phyloP scores from a whole-genome alignment of 2,797 vertebrate genomes.

The Poecilia wingei region DNA sequence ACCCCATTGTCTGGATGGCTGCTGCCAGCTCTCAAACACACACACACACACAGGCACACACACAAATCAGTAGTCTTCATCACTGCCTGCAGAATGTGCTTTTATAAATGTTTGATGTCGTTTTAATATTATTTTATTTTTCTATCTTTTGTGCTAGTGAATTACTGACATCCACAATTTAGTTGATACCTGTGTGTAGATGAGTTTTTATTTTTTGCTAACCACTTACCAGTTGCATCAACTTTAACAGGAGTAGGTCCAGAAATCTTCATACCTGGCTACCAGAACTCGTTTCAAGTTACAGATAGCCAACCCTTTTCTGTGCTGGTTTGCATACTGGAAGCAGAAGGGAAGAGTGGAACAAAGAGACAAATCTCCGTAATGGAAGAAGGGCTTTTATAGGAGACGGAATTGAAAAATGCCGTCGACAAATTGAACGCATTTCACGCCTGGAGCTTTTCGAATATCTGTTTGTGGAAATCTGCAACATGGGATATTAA shows the following conservation, averaged over 20 bases:
- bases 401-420: conserved; percentile 66
- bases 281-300: conserved; percentile 31
- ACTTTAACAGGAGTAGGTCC: neutral
- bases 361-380: conserved; percentile 46
- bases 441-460: conserved; percentile 40
- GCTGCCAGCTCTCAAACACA: conserved; percentile 19
- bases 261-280: conserved; percentile 27
- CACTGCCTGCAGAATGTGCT: conserved; percentile 5
- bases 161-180: neutral
- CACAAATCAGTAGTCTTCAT: conserved; percentile 5
- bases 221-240: neutral
- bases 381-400: conserved; percentile 52
- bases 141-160: neutral
- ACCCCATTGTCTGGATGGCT: conserved; percentile 39
- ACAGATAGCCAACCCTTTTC: conserved; percentile 24
- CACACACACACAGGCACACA: conserved; percentile 15
- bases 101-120: conserved; percentile 11
- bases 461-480: conserved; percentile 21
- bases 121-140: conserved; percentile 1
- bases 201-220: neutral
- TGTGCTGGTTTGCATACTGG: conserved; percentile 7
- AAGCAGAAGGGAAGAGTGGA: conserved; percentile 23
- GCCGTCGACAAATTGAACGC: conserved; percentile 45
- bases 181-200: neutral
- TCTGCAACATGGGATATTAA: conserved; percentile 28